Conservation (phyloP, 2,797 vertebrate genomes). For the Rhinatrema bivittatum region DNA sequence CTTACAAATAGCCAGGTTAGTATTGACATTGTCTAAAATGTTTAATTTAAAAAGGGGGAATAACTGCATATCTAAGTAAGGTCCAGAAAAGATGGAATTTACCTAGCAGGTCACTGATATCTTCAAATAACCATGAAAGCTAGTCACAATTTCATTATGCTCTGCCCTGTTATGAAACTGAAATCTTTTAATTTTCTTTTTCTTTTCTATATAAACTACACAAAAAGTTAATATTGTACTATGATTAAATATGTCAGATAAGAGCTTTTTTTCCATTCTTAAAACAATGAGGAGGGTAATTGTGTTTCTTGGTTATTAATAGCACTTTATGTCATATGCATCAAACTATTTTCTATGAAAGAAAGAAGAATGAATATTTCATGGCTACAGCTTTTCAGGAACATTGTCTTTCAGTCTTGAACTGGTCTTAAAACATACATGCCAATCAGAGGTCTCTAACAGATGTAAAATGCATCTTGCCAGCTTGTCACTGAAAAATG, state of each 20-base stretch:
- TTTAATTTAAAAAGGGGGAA: conserved; percentile 29
- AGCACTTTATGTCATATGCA: conserved; percentile 45
- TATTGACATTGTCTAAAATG: conserved; percentile 23
- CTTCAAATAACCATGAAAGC: conserved; percentile 13
- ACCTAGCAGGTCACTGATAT: conserved; percentile 9
- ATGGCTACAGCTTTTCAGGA: conserved; percentile 47
- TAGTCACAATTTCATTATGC: no score
- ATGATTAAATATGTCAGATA: conserved; percentile 29
- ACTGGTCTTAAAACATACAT: conserved; percentile 41
- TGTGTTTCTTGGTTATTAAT: conserved; percentile 52
- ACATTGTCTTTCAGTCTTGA: conserved; percentile 42
- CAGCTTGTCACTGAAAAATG: conserved; percentile 51
- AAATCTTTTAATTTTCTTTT: conserved; percentile 2
- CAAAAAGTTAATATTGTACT: conserved; percentile 30
- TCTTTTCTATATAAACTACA: conserved; percentile 2
- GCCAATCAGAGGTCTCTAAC: conserved; percentile 53
- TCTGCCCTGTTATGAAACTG: no score
- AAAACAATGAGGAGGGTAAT: no score
- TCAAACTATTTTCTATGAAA: conserved; percentile 43
- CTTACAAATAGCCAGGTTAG: conserved; percentile 11
- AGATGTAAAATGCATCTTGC: conserved; percentile 48
- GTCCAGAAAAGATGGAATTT: neutral
- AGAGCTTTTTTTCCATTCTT: conserved; percentile 21
- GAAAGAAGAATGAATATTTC: conserved; percentile 56
- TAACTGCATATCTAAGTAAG: neutral